phyloP scores from a whole-genome alignment of 2,797 vertebrate species.

The Trachops cirrhosus region DNA sequence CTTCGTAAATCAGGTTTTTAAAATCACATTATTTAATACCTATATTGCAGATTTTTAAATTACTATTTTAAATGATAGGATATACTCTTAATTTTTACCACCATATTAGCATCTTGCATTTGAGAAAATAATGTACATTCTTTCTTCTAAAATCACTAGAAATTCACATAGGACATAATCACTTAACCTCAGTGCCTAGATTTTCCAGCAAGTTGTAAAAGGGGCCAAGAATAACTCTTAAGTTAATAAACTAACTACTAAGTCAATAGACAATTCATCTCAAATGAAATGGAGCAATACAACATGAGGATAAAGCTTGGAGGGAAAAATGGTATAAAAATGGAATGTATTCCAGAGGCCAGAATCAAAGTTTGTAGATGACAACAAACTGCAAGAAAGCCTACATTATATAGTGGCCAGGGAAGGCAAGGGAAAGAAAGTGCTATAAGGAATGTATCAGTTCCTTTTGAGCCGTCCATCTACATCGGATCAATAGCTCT shows the following conservation, averaged over 20 bases:
- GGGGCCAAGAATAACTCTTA: constrained; percentile 48
- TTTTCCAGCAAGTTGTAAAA: constrained; percentile 27
- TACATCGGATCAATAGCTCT: constrained; percentile 93
- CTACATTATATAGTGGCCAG: constrained; percentile 79
- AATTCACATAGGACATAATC: background rate
- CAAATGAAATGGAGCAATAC: constrained; percentile 27
- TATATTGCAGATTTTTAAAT: background rate
- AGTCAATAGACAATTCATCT: constrained; percentile 60
- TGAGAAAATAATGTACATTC: background rate
- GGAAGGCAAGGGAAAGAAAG: constrained; percentile 72
- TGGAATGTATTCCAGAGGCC: constrained; percentile 69
- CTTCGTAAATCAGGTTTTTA: background rate
- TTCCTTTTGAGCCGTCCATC: constrained; percentile 87
- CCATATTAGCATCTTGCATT: background rate
- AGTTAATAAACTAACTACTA: constrained; percentile 54
- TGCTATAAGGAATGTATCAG: constrained; percentile 85
- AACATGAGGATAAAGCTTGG: constrained; percentile 21
- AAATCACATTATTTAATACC: background rate
- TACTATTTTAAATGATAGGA: background rate
- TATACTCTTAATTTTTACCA: background rate
- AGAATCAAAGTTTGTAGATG: constrained; percentile 78
- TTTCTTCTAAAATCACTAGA: background rate
- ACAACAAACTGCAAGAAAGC: constrained; percentile 79
- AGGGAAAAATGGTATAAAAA: constrained; percentile 29
- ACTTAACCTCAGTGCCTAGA: background rate